These are phyloP conservation scores for Aphidius gifuensis DNA, from an alignment of 1,140 invertebrate species.

Conservation along the genomic window DNA sequence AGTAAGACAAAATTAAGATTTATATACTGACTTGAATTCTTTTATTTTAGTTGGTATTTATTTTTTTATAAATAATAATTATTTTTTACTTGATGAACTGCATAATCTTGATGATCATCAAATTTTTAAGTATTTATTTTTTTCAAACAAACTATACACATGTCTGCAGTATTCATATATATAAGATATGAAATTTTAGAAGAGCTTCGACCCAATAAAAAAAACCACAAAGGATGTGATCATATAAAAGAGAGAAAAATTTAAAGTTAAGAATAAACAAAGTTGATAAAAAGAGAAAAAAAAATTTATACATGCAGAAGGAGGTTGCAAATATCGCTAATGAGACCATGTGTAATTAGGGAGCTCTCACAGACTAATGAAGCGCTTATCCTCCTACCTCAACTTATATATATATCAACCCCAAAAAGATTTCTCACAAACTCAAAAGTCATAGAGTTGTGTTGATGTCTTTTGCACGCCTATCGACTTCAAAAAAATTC, in stretches of 20 bases:
- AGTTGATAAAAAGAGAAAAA: conserved; percentile 23
- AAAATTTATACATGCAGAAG: conserved; percentile 33
- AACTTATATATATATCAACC: conserved; percentile 27
- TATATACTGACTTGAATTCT: background rate
- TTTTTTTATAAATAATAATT: background rate
- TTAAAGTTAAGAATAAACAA: conserved; percentile 15
- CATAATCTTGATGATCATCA: too few species aligned
- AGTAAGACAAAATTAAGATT: background rate
- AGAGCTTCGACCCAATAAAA: conserved; percentile 7
- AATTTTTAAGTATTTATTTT: background rate
- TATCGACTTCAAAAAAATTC: background rate
- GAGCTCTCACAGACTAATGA: conserved; percentile 56
- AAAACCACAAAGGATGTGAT: conserved; percentile 13
- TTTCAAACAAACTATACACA: background rate
- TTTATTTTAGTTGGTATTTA: background rate
- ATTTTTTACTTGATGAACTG: background rate
- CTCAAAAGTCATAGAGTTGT: background rate
- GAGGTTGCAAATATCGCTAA: conserved; percentile 43
- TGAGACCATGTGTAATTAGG: conserved; percentile 57
- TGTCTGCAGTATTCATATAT: background rate
- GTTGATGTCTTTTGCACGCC: too few species aligned
- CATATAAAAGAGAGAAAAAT: conserved; percentile 8
- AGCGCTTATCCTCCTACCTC: conserved; percentile 51
- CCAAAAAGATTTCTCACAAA: conserved; percentile 23
- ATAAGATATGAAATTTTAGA: background rate